These are phyloP conservation scores for Cosmorhoe ocellata DNA, from an alignment of 2,888 invertebrate genomes.

Conservation along the genomic window DNA sequence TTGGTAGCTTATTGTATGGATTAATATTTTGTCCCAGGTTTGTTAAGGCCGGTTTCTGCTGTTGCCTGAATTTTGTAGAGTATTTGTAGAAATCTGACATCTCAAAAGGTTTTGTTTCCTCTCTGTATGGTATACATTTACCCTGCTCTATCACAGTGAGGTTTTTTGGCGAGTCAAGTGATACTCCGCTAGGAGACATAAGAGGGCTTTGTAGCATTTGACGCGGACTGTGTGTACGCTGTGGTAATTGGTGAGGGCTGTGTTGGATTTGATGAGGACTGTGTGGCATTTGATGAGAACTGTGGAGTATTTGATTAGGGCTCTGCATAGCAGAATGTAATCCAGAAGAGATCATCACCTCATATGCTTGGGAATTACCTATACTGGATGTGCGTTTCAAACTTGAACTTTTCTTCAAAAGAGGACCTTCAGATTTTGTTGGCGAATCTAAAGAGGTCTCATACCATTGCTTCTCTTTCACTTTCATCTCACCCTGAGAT, in stretches of 20 bases:
- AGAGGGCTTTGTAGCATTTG: conserved; percentile 64
- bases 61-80: conserved; percentile 94
- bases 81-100: conserved; percentile 99
- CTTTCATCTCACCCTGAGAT: conserved; percentile 66
- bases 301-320: conserved; percentile 62
- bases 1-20: conserved; percentile 66
- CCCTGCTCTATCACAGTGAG: conserved; percentile 93
- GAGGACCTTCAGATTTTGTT: conserved; percentile 59
- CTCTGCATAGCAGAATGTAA: conserved; percentile 74
- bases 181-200: conserved; percentile 75
- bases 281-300: conserved; percentile 46
- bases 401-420: conserved; percentile 70
- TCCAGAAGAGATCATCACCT: conserved; percentile 70
- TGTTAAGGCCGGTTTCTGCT: conserved; percentile 53
- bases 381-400: conserved; percentile 82
- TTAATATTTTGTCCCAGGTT: conserved; percentile 53
- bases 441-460: conserved; percentile 86
- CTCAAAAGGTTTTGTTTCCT: conserved; percentile 98
- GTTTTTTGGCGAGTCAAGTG: conserved; percentile 90
- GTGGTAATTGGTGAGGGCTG: conserved; percentile 62
- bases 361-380: conserved; percentile 76
- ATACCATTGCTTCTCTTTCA: conserved; percentile 86
- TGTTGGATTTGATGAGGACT: conserved; percentile 37
- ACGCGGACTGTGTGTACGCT: conserved; percentile 59
- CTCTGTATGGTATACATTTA: conserved; percentile 94